Evolutionary conservation across 2,888 invertebrate species (phyloP).

Genomic region (Chymomyza fuscimana): DNA sequence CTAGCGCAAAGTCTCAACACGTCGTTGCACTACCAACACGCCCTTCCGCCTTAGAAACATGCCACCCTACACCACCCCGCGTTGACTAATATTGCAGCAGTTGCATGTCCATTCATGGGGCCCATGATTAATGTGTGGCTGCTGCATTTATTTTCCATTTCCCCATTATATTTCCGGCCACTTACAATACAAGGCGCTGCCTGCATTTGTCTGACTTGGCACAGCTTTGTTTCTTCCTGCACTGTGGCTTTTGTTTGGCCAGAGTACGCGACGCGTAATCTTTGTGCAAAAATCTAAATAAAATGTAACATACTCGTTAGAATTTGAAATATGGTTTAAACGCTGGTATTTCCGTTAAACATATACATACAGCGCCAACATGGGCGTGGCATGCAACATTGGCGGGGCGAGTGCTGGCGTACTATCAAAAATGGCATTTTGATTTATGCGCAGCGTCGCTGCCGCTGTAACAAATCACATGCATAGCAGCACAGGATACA

Average conservation of each 20-base stretch:
- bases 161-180: constrained; percentile 33
- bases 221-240: constrained; percentile 7
- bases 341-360: constrained; percentile 20
- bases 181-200: neutral
- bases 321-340: constrained; percentile 64
- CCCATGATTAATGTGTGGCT: constrained; percentile 72
- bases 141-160: constrained; percentile 60
- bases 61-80: too few species aligned
- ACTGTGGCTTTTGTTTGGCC: neutral
- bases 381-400: constrained; percentile 3
- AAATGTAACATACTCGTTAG: constrained; percentile 52
- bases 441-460: constrained; percentile 50
- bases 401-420: constrained; percentile 16
- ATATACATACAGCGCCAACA: constrained; percentile 23
- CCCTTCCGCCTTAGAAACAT: neutral
- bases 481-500: constrained; percentile 9
- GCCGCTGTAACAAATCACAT: constrained; percentile 57
- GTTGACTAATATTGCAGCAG: neutral
- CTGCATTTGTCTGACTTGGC: constrained; percentile 8
- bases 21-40: constrained; percentile 34
- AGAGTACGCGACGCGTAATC: constrained; percentile 32
- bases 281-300: constrained; percentile 60
- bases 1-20: constrained; percentile 37
- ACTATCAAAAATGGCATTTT: constrained; percentile 65
- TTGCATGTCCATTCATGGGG: constrained; percentile 35